phyloP scores from a whole-genome alignment of 2,888 invertebrate genomes.

The Synanthedon myopaeformis region DNA sequence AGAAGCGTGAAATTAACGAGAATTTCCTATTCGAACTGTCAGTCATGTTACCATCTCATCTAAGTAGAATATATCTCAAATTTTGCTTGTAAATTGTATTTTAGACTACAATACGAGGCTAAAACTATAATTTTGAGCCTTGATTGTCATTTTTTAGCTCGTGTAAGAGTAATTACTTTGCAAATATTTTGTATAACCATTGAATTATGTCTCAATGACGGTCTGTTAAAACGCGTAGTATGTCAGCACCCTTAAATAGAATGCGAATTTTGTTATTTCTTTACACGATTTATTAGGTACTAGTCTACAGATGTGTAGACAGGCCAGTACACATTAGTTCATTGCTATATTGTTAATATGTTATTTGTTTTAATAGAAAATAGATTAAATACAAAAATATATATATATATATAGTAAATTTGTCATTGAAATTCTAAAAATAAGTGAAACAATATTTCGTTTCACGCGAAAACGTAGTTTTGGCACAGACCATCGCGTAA shows the following conservation, averaged over 20 bases:
- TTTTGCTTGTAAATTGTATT: too few species aligned
- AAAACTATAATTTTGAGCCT: not conserved
- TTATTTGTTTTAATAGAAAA: too few species aligned
- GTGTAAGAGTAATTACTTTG: not conserved
- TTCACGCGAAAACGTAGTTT: not conserved
- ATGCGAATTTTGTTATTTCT: not conserved
- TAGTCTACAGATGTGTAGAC: too few species aligned
- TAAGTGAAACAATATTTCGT: not conserved
- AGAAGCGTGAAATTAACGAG: too few species aligned
- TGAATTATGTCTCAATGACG: slow-evolving; percentile 5
- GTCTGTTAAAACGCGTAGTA: not conserved
- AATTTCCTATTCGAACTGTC: too few species aligned
- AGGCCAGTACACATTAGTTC: too few species aligned
- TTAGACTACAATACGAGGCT: too few species aligned
- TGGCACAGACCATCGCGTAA: not conserved
- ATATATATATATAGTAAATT: not conserved
- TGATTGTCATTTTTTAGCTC: not conserved
- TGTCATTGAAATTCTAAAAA: slow-evolving; percentile 2
- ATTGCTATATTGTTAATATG: too few species aligned
- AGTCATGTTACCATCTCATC: too few species aligned
- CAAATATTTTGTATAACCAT: not conserved
- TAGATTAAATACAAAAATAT: not conserved
- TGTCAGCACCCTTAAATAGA: slow-evolving; percentile 24
- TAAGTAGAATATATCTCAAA: too few species aligned
- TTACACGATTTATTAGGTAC: too few species aligned